These are phyloP conservation scores for Mya arenaria DNA, from an alignment of 1,140 invertebrate species.

Conservation along the genomic window DNA sequence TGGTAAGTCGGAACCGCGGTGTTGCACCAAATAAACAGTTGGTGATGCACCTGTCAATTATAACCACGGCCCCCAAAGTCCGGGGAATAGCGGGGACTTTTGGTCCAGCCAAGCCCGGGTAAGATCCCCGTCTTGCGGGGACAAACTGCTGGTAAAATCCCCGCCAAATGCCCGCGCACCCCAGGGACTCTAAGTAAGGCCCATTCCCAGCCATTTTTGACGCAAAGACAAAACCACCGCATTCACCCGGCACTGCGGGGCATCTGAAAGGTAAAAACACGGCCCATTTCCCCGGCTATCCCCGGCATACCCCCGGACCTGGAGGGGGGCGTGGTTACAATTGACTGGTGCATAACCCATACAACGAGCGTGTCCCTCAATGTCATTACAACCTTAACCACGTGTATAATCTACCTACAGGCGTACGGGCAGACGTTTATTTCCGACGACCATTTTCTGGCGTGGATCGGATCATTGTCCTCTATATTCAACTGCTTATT, in stretches of 20 bases:
- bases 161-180: too few species aligned
- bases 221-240: too few species aligned
- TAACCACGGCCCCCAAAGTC: too few species aligned
- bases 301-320: background rate
- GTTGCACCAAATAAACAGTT: too few species aligned
- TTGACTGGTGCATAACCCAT: background rate
- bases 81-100: too few species aligned
- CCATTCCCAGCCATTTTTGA: too few species aligned
- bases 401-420: slow-evolving; percentile 27
- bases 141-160: too few species aligned
- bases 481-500: slow-evolving; percentile 81
- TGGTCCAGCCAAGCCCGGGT: too few species aligned
- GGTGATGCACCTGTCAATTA: too few species aligned
- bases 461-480: slow-evolving; percentile 79
- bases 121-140: too few species aligned
- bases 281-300: background rate
- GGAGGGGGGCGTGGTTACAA: background rate
- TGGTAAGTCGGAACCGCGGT: too few species aligned
- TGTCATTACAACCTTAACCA: background rate
- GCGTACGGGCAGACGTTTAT: slow-evolving; percentile 82
- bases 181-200: too few species aligned
- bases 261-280: background rate
- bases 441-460: slow-evolving; percentile 81
- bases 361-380: background rate
- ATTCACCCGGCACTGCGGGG: background rate